Evolutionary conservation across 2,113 vertebrate genomes (phyloP).

Genomic region (Neodon shergylaensis): DNA sequence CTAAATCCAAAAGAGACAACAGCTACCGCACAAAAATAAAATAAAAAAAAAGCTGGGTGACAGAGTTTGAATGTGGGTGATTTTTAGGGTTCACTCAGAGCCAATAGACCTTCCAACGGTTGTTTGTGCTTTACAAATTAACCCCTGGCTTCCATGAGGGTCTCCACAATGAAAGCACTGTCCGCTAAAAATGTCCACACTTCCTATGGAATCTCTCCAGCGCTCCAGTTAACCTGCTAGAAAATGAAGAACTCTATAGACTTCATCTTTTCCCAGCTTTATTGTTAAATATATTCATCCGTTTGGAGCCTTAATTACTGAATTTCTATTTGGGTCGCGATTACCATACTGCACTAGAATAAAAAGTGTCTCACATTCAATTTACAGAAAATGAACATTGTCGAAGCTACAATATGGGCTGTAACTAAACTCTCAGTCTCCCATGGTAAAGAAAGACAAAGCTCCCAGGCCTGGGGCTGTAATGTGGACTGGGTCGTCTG

Average conservation of each 20-base stretch:
- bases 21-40: too few species aligned
- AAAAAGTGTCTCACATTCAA: conserved; percentile 59
- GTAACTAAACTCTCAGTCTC: conserved; percentile 14
- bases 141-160: background rate
- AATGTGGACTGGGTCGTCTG: background rate
- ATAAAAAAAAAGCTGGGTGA: background rate
- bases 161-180: background rate
- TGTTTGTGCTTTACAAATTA: background rate
- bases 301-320: conserved; percentile 52
- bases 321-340: conserved; percentile 54
- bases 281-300: conserved; percentile 56
- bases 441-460: background rate
- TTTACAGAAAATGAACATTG: conserved; percentile 47
- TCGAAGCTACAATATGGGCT: background rate
- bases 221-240: conserved; percentile 1
- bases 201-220: background rate
- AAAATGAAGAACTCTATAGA: conserved; percentile 42
- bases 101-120: background rate
- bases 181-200: background rate
- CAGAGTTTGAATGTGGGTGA: background rate
- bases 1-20: background rate
- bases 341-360: conserved; percentile 49
- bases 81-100: background rate
- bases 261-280: conserved; percentile 23
- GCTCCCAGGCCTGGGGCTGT: background rate